These are phyloP conservation scores for Chymomyza caudatula DNA, from an alignment of 2,888 invertebrate species.

Conservation along the genomic window DNA sequence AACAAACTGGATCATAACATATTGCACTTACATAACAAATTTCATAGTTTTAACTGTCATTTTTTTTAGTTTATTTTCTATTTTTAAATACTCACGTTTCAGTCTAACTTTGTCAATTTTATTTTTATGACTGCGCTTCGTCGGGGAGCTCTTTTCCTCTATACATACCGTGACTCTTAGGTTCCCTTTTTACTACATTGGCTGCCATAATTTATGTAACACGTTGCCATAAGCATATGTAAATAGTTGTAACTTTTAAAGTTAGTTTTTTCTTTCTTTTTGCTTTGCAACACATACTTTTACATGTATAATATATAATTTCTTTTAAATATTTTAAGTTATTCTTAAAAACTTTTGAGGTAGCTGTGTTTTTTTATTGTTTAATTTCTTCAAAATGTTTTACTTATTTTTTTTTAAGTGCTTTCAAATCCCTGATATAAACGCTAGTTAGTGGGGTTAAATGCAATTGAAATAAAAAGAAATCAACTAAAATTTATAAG, in stretches of 20 bases:
- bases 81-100: slow-evolving; percentile 45
- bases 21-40: background rate
- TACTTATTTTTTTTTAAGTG: slow-evolving; percentile 19
- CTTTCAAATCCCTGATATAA: slow-evolving; percentile 50
- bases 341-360: slow-evolving; percentile 38
- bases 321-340: slow-evolving; percentile 26
- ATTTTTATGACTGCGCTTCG: background rate
- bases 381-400: background rate
- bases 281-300: slow-evolving; percentile 69
- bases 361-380: slow-evolving; percentile 46
- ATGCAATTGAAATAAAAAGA: slow-evolving; percentile 26
- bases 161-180: background rate
- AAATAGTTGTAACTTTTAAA: slow-evolving; percentile 64
- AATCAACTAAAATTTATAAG: slow-evolving; percentile 45
- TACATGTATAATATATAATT: slow-evolving; percentile 31
- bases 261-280: slow-evolving; percentile 52
- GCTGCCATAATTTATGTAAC: background rate
- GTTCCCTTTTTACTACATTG: background rate
- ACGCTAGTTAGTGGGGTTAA: slow-evolving; percentile 3
- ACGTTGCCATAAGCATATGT: slow-evolving; percentile 14
- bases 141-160: background rate
- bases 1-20: slow-evolving; percentile 23
- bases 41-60: background rate
- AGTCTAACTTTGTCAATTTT: slow-evolving; percentile 43
- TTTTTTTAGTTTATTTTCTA: background rate